Conservation (phyloP, 2,797 vertebrate genomes). For the Phrynocephalus vlangalii region DNA sequence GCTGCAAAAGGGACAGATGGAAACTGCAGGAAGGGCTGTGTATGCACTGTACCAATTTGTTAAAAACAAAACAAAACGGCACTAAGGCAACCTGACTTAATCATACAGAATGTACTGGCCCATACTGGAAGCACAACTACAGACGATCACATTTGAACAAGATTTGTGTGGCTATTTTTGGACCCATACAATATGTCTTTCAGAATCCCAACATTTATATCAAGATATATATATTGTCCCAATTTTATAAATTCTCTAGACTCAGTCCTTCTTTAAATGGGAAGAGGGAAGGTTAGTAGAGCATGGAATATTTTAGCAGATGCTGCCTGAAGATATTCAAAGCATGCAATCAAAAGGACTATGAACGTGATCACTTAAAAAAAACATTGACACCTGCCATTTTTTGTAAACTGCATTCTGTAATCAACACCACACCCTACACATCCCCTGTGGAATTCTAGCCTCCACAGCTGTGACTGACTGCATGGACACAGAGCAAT, state of each 20-base stretch:
- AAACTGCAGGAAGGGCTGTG: neutral
- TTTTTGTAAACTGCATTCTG: slow-evolving; percentile 3
- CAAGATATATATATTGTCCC: too few relatives aligned
- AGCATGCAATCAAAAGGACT: too few relatives aligned
- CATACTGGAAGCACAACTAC: neutral
- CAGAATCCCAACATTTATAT: neutral
- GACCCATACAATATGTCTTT: neutral
- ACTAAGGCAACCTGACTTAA: neutral
- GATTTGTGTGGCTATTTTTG: neutral
- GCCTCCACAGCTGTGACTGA: neutral
- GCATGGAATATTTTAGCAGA: too few relatives aligned
- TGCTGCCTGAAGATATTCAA: too few relatives aligned
- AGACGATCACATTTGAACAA: neutral
- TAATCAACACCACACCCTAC: neutral
- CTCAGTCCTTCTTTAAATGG: too few relatives aligned
- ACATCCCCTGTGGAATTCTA: neutral
- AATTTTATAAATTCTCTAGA: too few relatives aligned
- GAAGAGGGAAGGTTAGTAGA: too few relatives aligned
- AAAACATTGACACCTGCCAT: neutral
- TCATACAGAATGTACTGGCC: neutral
- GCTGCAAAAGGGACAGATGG: neutral
- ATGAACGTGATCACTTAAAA: too few relatives aligned
- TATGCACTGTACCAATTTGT: neutral
- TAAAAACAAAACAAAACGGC: too few relatives aligned
- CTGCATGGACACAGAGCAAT: neutral